A percentile compares a stretch with the other conserved stretches of the same genome.
Evolutionary conservation across 2,113 vertebrate genomes (phyloP).

Genomic region (Platysteira castanea): DNA sequence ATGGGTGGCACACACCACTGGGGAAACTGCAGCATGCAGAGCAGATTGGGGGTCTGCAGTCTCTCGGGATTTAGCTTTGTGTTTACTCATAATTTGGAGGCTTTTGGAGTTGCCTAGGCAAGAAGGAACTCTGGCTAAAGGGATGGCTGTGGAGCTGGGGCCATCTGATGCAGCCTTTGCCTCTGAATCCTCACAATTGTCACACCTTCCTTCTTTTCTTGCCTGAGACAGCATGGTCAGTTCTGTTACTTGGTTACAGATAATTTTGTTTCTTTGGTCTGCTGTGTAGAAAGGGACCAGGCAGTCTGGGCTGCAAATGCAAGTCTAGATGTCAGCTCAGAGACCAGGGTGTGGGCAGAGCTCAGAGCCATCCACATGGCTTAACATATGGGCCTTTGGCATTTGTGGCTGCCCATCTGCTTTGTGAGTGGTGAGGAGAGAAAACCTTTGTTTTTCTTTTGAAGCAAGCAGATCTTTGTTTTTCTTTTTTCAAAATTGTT

Average conservation of each 20-base stretch:
- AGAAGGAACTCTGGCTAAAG: background rate
- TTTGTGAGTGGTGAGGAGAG: background rate
- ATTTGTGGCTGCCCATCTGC: background rate
- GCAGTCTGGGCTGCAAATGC: background rate
- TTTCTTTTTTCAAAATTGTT: background rate
- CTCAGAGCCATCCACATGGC: background rate
- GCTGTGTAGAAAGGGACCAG: background rate
- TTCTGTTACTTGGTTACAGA: background rate
- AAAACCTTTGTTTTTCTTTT: background rate
- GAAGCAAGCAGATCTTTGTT: background rate
- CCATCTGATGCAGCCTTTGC: background rate
- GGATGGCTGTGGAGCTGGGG: background rate
- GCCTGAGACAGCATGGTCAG: background rate
- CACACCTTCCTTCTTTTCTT: background rate
- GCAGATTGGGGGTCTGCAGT: background rate
- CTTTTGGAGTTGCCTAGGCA: background rate
- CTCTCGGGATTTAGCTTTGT: background rate
- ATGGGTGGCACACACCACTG: background rate
- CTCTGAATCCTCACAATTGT: background rate
- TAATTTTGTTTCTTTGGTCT: background rate
- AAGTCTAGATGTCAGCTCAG: background rate
- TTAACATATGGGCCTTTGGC: background rate
- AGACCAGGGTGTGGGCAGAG: background rate
- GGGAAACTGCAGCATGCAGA: background rate
- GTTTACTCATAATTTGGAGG: background rate